phyloP scores from a whole-genome alignment of 2,113 vertebrate genomes.

The Ariopsis seemanni region DNA sequence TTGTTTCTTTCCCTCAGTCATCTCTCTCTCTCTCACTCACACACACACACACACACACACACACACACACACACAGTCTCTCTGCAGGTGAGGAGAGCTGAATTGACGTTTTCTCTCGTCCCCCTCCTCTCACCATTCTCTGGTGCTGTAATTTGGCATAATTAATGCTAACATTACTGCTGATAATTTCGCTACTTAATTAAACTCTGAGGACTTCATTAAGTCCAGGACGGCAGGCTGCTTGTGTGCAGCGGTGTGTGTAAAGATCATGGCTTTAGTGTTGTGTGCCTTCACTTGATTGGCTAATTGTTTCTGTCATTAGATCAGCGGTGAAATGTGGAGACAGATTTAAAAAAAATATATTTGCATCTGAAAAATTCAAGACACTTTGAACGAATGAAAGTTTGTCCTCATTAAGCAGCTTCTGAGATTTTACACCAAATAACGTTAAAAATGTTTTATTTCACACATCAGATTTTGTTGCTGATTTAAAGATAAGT shows the following conservation, averaged over 20 bases:
- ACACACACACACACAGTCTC: constrained; percentile 53
- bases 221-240: constrained; percentile 69
- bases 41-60: constrained; percentile 53
- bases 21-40: constrained; percentile 41
- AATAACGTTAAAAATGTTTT: not conserved
- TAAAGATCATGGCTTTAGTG: constrained; percentile 29
- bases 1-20: too few relatives aligned
- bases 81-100: constrained; percentile 96
- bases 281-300: constrained; percentile 40
- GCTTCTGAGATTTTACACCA: not conserved
- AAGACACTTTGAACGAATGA: not conserved
- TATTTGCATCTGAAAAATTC: not conserved
- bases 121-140: constrained; percentile 81
- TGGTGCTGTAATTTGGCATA: constrained; percentile 99
- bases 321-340: constrained; percentile 55
- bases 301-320: constrained; percentile 91
- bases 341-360: not conserved
- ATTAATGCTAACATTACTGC: constrained; percentile 99
- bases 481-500: too few relatives aligned
- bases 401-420: not conserved
- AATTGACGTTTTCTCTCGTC: constrained; percentile 91
- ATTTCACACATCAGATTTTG: too few relatives aligned
- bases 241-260: not conserved
- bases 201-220: constrained; percentile 99
- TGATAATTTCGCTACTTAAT: constrained; percentile 99